Conservation (phyloP, 2,797 vertebrate species). For the Florisuga fusca region DNA sequence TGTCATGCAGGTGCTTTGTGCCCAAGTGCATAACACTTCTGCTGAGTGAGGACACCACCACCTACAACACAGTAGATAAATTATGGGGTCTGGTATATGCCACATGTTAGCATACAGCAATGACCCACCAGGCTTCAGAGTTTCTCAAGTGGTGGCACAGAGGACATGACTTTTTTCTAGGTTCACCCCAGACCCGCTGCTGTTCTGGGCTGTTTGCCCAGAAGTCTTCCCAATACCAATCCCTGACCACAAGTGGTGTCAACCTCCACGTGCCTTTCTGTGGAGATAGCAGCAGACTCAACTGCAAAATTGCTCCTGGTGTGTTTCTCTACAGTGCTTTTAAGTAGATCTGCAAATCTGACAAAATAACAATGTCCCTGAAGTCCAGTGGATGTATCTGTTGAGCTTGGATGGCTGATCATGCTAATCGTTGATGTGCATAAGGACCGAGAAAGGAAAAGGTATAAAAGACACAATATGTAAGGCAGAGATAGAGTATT, state of each 20-base stretch:
- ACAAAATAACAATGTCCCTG: background rate
- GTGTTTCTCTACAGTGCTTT: background rate
- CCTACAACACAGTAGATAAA: accelerated
- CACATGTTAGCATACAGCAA: background rate
- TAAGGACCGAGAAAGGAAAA: background rate
- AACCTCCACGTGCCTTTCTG: background rate
- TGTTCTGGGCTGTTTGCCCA: background rate
- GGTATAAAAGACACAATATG: background rate
- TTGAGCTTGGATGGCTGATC: background rate
- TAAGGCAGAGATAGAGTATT: background rate
- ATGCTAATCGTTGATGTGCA: background rate
- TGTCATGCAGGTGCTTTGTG: accelerated
- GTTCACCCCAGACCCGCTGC: background rate
- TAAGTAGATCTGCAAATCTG: background rate
- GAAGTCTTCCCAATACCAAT: background rate
- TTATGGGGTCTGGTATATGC: background rate
- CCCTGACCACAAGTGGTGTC: background rate
- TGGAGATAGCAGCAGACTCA: background rate
- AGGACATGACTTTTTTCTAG: background rate
- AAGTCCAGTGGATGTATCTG: background rate
- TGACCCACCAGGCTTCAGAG: background rate
- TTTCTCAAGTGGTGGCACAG: background rate
- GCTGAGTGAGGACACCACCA: background rate
- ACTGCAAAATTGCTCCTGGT: background rate
- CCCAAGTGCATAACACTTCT: accelerated